Evolutionary conservation across 2,888 invertebrate species (phyloP), one percentile per base, ranked within the genome.

Genomic region (Rhorus exstirpatorius): DNA sequence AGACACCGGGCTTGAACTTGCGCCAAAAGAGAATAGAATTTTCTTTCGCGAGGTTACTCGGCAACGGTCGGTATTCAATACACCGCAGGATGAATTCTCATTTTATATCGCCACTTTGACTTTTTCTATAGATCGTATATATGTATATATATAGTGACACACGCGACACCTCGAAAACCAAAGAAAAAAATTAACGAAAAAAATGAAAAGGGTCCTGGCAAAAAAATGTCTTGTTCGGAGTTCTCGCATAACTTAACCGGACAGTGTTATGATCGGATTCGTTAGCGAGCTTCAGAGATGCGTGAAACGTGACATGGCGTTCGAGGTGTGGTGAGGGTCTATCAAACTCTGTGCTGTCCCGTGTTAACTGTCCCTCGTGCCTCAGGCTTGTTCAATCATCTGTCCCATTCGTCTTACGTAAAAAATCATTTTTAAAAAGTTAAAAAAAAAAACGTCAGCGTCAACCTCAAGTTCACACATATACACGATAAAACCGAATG

Each of bases 271-370:
- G 87, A 87, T 87, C 86, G 85, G 83, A 85, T 87, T 88, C 87
- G 86, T 87, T 86, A 86, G 85, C 84, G 84, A 71, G 86, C 87
- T 88, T 85, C 87, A 88, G 82, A 85, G 86, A 88, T 87, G 89
- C 88, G 89, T 87, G 88, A 90, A 88, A 86, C 87, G 84, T 84
- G 85, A 88, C 85, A 85, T 87, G 89, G 89, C 86, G 86, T 86
- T 86, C 86, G 85, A 89, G 88, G 87, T 87, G 90, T 89, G 89
- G 87, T 88, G 87, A 87, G 85, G 81, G 76, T 84, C 83, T 83
- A 83, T 86, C 85, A 86, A 86, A 86, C 74, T 76, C 76, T 61
- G 26, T 8, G 26, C 75, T 76, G 65, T 83, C 79, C 49, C 67
- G 49, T 72, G 60, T 60, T 74, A 53, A 71, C 24, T 68, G 65